These are phyloP conservation scores for Hucho hucho DNA, from an alignment of 2,113 vertebrate genomes.

Conservation along the genomic window DNA sequence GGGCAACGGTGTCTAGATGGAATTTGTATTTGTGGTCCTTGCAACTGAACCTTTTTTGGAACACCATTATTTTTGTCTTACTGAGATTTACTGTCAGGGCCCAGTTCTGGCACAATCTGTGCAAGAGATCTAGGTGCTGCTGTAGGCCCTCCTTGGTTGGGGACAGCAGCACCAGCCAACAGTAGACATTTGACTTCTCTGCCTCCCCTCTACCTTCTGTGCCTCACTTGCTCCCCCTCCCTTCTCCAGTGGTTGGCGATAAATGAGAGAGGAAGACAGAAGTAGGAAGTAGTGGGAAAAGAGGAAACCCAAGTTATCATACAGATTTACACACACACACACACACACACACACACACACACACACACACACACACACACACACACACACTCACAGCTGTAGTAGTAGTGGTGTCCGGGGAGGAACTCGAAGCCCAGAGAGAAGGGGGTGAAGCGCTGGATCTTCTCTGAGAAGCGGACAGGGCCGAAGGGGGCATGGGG, in stretches of 20 bases:
- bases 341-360: constrained; percentile 29
- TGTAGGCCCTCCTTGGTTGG: no score
- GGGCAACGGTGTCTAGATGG: no score
- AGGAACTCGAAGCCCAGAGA: constrained; percentile 95
- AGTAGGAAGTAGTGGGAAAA: constrained; percentile 19
- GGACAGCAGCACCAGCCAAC: no score
- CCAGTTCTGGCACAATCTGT: no score
- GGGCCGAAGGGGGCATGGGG: constrained; percentile 86
- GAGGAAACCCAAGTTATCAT: constrained; percentile 13
- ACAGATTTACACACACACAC: constrained; percentile 35
- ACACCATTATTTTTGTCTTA: no score
- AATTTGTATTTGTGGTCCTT: no score
- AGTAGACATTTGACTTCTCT: no score
- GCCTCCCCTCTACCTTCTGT: no score
- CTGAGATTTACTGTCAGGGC: no score
- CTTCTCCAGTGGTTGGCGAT: constrained; percentile 41
- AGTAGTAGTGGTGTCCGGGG: constrained; percentile 91
- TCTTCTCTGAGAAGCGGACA: constrained; percentile 94
- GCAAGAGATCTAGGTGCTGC: no score
- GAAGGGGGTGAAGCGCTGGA: constrained; percentile 97
- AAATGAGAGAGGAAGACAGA: constrained; percentile 25
- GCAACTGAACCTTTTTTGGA: no score
- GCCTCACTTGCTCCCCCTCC: constrained; percentile 14
- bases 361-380: constrained; percentile 11
- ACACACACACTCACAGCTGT: constrained; percentile 87